These are phyloP conservation scores for Ganaspis sp. DNA, from an alignment of 1,140 invertebrate species.

Conservation along the genomic window DNA sequence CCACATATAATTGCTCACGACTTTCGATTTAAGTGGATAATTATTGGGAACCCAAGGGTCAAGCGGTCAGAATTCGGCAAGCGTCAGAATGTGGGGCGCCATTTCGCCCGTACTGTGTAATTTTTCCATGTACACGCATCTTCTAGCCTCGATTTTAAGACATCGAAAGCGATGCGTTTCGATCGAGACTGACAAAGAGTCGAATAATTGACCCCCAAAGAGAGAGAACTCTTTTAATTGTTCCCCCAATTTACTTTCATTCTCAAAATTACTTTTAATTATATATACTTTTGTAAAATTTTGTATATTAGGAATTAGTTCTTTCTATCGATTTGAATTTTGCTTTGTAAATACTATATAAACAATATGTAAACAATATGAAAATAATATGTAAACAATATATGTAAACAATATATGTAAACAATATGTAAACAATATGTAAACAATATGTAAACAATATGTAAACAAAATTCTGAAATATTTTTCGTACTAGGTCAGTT, in stretches of 20 bases:
- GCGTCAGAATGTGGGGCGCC: slow-evolving; percentile 64
- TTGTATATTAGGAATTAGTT: neutral
- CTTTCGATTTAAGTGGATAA: slow-evolving; percentile 70
- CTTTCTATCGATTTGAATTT: neutral
- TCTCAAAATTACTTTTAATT: slow-evolving; percentile 21
- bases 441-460: no score
- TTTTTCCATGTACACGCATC: slow-evolving; percentile 51
- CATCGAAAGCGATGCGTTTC: slow-evolving; percentile 12
- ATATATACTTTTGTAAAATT: neutral
- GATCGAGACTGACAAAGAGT: neutral
- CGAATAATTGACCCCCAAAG: neutral
- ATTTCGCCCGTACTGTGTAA: slow-evolving; percentile 58
- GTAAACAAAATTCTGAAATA: no score
- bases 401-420: no score
- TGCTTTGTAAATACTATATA: no score
- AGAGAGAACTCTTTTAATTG: neutral
- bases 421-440: no score
- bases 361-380: no score
- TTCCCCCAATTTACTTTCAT: slow-evolving; percentile 3
- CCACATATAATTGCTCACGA: slow-evolving; percentile 61
- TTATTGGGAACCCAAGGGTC: slow-evolving; percentile 62
- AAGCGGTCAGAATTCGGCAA: slow-evolving; percentile 56
- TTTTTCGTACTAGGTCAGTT: no score
- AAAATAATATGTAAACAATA: no score
- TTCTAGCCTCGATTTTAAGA: slow-evolving; percentile 40